Evolutionary conservation across 2,888 invertebrate genomes (phyloP).

Genomic region (Sarcophaga subvicina): DNA sequence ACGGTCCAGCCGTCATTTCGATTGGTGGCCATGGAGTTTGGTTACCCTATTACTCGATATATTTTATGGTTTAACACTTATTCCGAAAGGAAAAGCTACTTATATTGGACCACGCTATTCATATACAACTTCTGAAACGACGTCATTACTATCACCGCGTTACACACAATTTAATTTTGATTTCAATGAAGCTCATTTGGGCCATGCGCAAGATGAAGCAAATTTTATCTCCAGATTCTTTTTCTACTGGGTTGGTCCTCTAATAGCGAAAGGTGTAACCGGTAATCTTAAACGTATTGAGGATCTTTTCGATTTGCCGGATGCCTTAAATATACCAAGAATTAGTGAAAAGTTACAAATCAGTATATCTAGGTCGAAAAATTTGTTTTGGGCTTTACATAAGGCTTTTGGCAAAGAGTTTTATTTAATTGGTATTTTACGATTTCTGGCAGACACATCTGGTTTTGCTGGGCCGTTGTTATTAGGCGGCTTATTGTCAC

Average conservation of each 20-base stretch:
- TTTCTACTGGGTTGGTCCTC: slow-evolving; percentile 93
- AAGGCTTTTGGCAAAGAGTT: slow-evolving; percentile 91
- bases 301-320: slow-evolving; percentile 91
- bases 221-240: slow-evolving; percentile 88
- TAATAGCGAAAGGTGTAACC: slow-evolving; percentile 90
- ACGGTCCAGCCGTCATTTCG: slow-evolving; percentile 85
- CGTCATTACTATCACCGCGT: slow-evolving; percentile 83
- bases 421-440: slow-evolving; percentile 91
- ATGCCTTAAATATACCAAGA: slow-evolving; percentile 77
- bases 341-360: slow-evolving; percentile 78
- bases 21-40: slow-evolving; percentile 85
- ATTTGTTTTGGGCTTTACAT: slow-evolving; percentile 88
- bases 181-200: slow-evolving; percentile 87
- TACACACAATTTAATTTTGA: slow-evolving; percentile 87
- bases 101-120: slow-evolving; percentile 72
- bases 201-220: slow-evolving; percentile 91
- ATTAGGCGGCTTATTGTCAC: slow-evolving; percentile 89
- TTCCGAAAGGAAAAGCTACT: slow-evolving; percentile 84
- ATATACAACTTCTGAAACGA: slow-evolving; percentile 54
- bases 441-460: slow-evolving; percentile 90
- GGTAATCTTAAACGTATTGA: slow-evolving; percentile 88
- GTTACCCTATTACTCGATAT: slow-evolving; percentile 85
- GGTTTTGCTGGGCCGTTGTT: slow-evolving; percentile 95
- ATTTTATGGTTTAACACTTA: slow-evolving; percentile 87
- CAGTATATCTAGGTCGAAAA: slow-evolving; percentile 80